Conservation (phyloP, 2,888 invertebrate species). For the Disparrhopalites patrizii region DNA sequence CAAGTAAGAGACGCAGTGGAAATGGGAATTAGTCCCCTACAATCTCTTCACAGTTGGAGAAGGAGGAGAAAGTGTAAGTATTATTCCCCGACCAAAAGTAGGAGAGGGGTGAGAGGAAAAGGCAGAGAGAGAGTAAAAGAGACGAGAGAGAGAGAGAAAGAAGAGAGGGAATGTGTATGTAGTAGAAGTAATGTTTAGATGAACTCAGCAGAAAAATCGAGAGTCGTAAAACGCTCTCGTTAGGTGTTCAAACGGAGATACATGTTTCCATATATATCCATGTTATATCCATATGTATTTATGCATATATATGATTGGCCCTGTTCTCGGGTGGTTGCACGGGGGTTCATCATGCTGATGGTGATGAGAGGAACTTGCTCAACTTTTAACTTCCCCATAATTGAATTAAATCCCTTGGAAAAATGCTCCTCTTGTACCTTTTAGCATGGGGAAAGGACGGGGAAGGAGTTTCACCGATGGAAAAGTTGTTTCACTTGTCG, state of each 20-base stretch:
- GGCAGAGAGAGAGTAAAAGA: too few species aligned
- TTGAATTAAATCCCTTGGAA: conserved; percentile 34
- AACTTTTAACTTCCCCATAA: conserved; percentile 38
- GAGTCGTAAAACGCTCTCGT: conserved; percentile 17
- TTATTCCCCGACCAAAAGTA: too few species aligned
- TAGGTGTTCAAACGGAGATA: too few species aligned
- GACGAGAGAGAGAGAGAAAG: not conserved
- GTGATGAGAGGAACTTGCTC: conserved; percentile 34
- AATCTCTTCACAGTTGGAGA: too few species aligned
- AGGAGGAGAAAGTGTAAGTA: too few species aligned
- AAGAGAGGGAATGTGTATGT: conserved; percentile 12
- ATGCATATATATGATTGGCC: not conserved
- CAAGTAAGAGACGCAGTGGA: too few species aligned
- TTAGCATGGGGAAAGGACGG: not conserved
- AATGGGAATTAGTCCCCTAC: too few species aligned
- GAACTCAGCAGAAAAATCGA: conserved; percentile 37
- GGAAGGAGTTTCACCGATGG: too few species aligned
- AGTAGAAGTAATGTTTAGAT: conserved; percentile 28
- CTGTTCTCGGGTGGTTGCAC: not conserved
- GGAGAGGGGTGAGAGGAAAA: too few species aligned
- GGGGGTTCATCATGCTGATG: not conserved
- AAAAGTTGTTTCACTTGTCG: too few species aligned
- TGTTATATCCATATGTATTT: too few species aligned
- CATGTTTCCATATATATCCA: not conserved
- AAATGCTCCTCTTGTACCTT: conserved; percentile 24